Base-by-base conservation (phyloP, 2,888 invertebrate species). In the Rotaria macrura region DNA sequence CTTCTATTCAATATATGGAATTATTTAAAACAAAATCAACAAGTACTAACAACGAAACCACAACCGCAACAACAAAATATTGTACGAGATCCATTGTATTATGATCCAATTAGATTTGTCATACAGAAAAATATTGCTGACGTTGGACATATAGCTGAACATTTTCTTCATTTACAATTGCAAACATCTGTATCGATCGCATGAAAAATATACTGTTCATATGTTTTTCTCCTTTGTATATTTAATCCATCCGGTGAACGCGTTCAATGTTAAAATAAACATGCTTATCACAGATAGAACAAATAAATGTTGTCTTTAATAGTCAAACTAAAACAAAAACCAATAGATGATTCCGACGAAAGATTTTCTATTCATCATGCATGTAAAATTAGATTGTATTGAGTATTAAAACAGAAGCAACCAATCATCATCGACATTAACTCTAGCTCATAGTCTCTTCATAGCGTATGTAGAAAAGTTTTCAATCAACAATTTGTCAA, bases 101-200 rank as follows among this genome's bases (percentile, higher is more conserved):
- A 43, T 43, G 79, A 79, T 79, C 79, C 79, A 40, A 79, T 79
- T 79, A 6, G 79, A 79, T 79, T 43, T 79, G 79, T 79, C 12
- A 79, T 79, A 79, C 79, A 79, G 43, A 79, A 79, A n/a, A 79
- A 79, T 79, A 79, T 79, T 43, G 40, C 20, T 1, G 43, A 79
- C 34, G 79, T 79, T 79, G 79, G 79, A 79, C 79, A 40, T 79
- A 43, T 43, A 10, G 79, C 43, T 2, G 79, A 79, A 79, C 43
- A 79, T 43, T 79, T 79, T 79, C 79, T 79, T 43, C 40, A 79
- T 79, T 79, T 79, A 79, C 79, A 79, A 79, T 65, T 65, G 34
- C 65, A 65, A 65, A 34, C 29, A 29, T 20, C 29, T 65, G 65
- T 34, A 29, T 65, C 65, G 0, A 65, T 65, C 10, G 0, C 65